Percentiles rank a stretch among this genome's conserved stretches.
Evolutionary conservation across 2,797 vertebrate genomes (phyloP).

Genomic region (Microctenopoma stevenorrisi): DNA sequence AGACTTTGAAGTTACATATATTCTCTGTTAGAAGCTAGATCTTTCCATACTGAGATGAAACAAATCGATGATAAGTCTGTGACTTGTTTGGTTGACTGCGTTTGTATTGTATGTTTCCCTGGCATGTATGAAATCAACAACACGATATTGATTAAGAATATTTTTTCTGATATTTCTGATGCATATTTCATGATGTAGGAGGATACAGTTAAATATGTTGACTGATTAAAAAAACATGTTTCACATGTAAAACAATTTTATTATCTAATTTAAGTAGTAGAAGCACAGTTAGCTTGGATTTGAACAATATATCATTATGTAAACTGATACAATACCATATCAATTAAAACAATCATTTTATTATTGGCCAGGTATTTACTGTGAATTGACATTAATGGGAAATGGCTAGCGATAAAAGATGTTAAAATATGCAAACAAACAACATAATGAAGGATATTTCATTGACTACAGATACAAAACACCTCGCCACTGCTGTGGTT

Average conservation of each 20-base stretch:
- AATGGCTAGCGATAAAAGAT: neutral
- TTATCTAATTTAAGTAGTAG: no score
- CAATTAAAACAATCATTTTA: neutral
- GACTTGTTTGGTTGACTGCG: neutral
- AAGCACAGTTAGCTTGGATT: no score
- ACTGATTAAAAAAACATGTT: no score
- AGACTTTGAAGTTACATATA: conserved; percentile 6
- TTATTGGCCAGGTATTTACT: neutral
- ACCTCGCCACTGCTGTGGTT: neutral
- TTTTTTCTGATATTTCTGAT: neutral
- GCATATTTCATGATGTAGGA: neutral
- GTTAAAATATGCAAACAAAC: conserved; percentile 3
- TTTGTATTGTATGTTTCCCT: neutral
- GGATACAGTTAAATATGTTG: no score
- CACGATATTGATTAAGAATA: neutral
- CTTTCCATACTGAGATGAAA: conserved; percentile 11
- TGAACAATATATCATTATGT: no score
- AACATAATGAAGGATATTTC: conserved; percentile 12
- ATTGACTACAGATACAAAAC: conserved; percentile 22
- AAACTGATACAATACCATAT: neutral
- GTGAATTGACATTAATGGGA: neutral
- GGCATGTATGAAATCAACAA: neutral
- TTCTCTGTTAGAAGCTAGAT: conserved; percentile 5
- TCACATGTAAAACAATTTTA: no score
- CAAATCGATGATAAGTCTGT: neutral